Evolutionary conservation across 2,797 vertebrate species (phyloP), one percentile per base, ranked within the genome.

Genomic region (Erpetoichthys calabaricus): DNA sequence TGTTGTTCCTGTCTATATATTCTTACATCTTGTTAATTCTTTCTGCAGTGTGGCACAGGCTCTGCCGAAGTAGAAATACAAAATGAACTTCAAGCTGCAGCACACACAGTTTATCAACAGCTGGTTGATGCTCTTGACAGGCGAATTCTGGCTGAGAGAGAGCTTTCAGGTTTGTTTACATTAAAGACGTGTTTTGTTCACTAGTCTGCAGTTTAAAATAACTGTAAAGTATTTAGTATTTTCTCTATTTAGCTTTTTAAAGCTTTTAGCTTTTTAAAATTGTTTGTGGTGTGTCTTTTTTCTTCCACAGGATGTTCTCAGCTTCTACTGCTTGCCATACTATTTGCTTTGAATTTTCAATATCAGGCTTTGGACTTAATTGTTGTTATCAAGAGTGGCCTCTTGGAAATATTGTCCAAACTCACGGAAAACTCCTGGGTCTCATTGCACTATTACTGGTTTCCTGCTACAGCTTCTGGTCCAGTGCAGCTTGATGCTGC

Each of bases 331-430:
- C 72, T 89, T 3, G 85, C 85, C 47, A 81, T 83, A 7, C 78
- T 87, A 68, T 89, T 86, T 67, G 79, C 82, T 51, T 69, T 89
- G 47, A 89, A 86, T 62, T 83, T 86, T 61, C 79, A 72, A 62
- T 89, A 87, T 70, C 80, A 88, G 56, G 80, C 85, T 1, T 63
- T 76, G 56, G 86, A 89, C 65, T 70, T 89, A 73, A 80, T 85
- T 56, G 71, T 86, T 46, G 75, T 87, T 44, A 76, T 83, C 57
- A 80, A 82, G 62, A 78, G 74, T 56, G 84, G 83, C 6, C 72
- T 89, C 58, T 72, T 89, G 63, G 86, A 87, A 54, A 77, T 87
- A 57, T 77, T 89, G 42, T 80, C 83, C 5, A 63, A 59, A n/a
- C 68, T 88, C 65, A 86, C 84, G 41, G 81, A 85, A 70, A 85